These are phyloP conservation scores for Eclectus roratus DNA, from an alignment of 2,113 vertebrate species.

Conservation along the genomic window DNA sequence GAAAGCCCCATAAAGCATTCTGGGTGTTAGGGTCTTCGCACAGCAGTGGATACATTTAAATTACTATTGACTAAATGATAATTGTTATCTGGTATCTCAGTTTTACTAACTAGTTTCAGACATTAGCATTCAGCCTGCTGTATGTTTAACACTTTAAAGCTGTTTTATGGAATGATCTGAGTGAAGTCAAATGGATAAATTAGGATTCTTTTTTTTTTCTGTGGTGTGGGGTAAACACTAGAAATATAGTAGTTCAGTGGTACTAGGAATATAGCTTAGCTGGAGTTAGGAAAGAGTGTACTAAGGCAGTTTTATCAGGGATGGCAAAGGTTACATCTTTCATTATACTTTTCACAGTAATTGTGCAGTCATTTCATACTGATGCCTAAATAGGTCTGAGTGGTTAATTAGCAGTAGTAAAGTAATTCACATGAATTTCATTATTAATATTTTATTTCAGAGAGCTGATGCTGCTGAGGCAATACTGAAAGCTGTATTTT, in stretches of 20 bases:
- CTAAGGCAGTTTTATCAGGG: neutral
- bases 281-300: neutral
- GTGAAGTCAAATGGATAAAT: conserved; percentile 17
- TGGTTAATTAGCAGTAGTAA: neutral
- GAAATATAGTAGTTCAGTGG: neutral
- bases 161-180: conserved; percentile 30
- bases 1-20: conserved; percentile 16
- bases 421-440: neutral
- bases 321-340: neutral
- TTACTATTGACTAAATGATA: conserved; percentile 57
- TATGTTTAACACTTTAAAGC: conserved; percentile 45
- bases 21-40: neutral
- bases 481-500: neutral
- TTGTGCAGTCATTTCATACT: neutral
- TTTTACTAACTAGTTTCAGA: conserved; percentile 20
- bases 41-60: conserved; percentile 50
- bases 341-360: neutral
- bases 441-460: neutral
- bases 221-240: neutral
- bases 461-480: neutral
- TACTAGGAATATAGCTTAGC: neutral
- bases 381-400: neutral
- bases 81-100: conserved; percentile 50
- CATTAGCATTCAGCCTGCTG: conserved; percentile 6
- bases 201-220: conserved; percentile 26